These are phyloP conservation scores for Myotis daubentonii DNA, from an alignment of 2,797 vertebrate genomes.

Conservation along the genomic window DNA sequence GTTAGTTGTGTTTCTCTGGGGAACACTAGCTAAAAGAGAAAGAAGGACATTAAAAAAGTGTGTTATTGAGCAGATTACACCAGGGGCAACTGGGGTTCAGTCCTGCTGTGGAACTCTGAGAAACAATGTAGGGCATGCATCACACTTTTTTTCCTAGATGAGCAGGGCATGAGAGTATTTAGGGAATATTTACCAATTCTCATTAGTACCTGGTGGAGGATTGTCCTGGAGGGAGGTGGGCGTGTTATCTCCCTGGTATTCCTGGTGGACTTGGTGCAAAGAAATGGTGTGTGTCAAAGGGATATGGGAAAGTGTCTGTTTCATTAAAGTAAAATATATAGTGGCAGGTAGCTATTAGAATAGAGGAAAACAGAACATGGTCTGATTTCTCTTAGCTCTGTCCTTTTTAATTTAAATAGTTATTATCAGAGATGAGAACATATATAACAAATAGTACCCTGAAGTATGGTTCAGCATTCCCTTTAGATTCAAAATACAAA, in stretches of 20 bases:
- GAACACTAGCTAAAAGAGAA: neutral
- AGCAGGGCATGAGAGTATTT: neutral
- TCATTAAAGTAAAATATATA: neutral
- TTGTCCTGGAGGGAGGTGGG: neutral
- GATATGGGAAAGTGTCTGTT: neutral
- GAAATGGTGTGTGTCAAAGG: neutral
- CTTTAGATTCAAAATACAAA: neutral
- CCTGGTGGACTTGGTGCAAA: neutral
- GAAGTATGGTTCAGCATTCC: neutral
- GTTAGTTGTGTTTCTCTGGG: neutral
- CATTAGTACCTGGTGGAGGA: neutral
- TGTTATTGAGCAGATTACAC: neutral
- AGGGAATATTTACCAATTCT: neutral
- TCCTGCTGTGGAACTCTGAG: neutral
- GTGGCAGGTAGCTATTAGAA: neutral
- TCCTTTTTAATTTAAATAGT: neutral
- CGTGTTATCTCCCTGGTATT: neutral
- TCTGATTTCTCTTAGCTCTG: neutral
- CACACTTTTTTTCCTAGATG: neutral
- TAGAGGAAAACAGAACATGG: neutral
- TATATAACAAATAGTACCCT: neutral
- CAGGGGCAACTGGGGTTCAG: neutral
- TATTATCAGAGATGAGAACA: neutral
- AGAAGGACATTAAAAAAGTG: neutral
- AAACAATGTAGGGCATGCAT: neutral